Percentiles rank a stretch among this genome's conserved stretches.
phyloP scores from a whole-genome alignment of 2,797 vertebrate species.

The Syngnathus acus region DNA sequence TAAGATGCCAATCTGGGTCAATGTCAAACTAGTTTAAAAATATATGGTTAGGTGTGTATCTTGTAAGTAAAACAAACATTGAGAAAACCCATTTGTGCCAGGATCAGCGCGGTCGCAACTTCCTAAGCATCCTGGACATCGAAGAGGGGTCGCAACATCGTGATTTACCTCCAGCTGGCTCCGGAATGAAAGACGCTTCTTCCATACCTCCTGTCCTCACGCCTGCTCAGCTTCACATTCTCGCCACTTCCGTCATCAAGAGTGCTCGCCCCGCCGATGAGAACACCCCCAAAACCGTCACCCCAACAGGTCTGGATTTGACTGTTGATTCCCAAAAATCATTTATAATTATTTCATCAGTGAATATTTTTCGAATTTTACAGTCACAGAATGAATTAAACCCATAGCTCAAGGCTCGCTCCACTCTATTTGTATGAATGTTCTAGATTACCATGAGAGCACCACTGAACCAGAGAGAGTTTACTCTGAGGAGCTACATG shows the following conservation, averaged over 20 bases:
- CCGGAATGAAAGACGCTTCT: conserved; percentile 17
- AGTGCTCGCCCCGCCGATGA: conserved; percentile 8
- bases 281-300: not conserved
- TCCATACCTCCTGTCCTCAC: conserved; percentile 45
- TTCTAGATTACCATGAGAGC: not conserved
- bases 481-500: conserved; percentile 9
- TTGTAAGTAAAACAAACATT: too few relatives aligned
- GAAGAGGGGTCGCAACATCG: conserved; percentile 60
- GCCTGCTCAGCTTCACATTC: conserved; percentile 63
- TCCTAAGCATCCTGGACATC: conserved; percentile 77
- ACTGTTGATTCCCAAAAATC: not conserved
- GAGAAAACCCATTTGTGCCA: conserved; percentile 10
- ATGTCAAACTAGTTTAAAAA: too few relatives aligned
- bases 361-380: not conserved
- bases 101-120: conserved; percentile 56
- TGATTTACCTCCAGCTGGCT: conserved; percentile 43
- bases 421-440: not conserved
- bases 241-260: conserved; percentile 60
- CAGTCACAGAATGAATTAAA: not conserved
- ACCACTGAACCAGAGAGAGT: conserved; percentile 32
- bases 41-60: too few relatives aligned
- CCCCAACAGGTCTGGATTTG: conserved; percentile 25
- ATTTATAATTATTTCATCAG: too few relatives aligned
- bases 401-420: not conserved
- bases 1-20: conserved; percentile 19